Evolutionary conservation across 1,140 invertebrate species (phyloP), one percentile per base, ranked within the genome.

Genomic region (Ctenoplectra terminalis): DNA sequence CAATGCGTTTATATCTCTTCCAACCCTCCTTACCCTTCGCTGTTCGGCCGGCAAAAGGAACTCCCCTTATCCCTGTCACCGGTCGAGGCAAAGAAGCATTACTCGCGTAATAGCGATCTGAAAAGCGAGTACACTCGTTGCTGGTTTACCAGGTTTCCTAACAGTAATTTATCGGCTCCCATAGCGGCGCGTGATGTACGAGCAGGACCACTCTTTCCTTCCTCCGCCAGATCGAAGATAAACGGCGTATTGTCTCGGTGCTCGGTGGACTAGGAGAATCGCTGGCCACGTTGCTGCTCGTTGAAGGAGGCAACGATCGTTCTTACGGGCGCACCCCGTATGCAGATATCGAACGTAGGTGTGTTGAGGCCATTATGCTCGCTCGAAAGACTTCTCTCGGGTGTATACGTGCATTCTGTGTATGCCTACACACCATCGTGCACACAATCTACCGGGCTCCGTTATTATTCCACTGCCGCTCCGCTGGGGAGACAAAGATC

Each of bases 221-320:
- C 85, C 72, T 46, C 77, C 63, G 63, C 63, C 79, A 73, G 86
- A 87, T 87, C 81, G 85, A 69, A 87, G 86, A 87, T 87, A 87
- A 87, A 87, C 86, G 86, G 72, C 76, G 86, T 81, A 87, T 87
- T 87, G 86, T 87, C 82, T 87, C 85, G 69, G 71, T 77, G 64
- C 34, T 46, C 64, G 48, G 43, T 37, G 20, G 73, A 20, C 70
- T 79, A 76, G 81, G 60, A 83, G 85, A 69, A 86, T 86, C 81
- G 69, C 67, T 52, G 79, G 73, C 69, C 84, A 70, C 75, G 58
- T 82, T 64, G 84, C 81, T 81, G 67, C 67, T 60, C 72, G 67
- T 72, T 50, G 52, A 81, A 84, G 73, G 67, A 82, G 85, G 84
- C 63, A 80, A 75, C 84, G 77, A 81, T 76, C 61, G 85, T 81